A percentile compares a stretch with the other conserved stretches of the same genome.
Conservation (phyloP, 1,140 invertebrate species). For the Adoxophyes honmai region DNA sequence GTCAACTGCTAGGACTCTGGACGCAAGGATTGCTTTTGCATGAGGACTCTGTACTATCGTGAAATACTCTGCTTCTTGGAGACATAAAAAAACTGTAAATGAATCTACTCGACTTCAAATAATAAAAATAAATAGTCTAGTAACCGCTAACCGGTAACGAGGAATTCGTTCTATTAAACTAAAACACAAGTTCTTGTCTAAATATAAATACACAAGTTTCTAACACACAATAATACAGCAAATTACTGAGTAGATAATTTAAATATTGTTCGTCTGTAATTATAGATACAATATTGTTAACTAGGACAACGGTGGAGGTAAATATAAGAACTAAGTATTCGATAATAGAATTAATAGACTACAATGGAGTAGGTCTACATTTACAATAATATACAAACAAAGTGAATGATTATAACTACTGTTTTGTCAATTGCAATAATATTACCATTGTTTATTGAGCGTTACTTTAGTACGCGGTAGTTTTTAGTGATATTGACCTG, state of each 20-base stretch:
- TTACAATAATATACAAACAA: conserved; percentile 1
- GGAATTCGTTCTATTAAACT: conserved; percentile 49
- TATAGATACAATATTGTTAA: conserved; percentile 33
- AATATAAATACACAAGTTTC: conserved; percentile 39
- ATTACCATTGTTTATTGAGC: conserved; percentile 28
- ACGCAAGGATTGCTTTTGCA: conserved; percentile 24
- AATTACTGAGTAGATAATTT: conserved; percentile 33
- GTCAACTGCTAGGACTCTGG: conserved; percentile 52
- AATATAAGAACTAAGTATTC: conserved; percentile 36
- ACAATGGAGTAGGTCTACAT: conserved; percentile 14
- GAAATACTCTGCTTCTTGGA: conserved; percentile 40
- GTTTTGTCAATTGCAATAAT: conserved; percentile 23
- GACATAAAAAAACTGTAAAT: conserved; percentile 40
- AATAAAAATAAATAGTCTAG: conserved; percentile 52
- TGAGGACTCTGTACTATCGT: conserved; percentile 36
- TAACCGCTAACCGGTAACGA: conserved; percentile 63
- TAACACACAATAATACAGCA: conserved; percentile 55
- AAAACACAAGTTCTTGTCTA: conserved; percentile 49
- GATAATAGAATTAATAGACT: conserved; percentile 20
- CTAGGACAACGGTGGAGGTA: conserved; percentile 49
- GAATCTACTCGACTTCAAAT: conserved; percentile 51
- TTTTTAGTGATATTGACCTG: conserved; percentile 24
- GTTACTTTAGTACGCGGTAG: too few species aligned
- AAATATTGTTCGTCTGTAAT: conserved; percentile 39
- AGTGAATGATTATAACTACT: conserved; percentile 23